Conservation (phyloP, 2,113 vertebrate genomes). For the Notarius quadriscutis region DNA sequence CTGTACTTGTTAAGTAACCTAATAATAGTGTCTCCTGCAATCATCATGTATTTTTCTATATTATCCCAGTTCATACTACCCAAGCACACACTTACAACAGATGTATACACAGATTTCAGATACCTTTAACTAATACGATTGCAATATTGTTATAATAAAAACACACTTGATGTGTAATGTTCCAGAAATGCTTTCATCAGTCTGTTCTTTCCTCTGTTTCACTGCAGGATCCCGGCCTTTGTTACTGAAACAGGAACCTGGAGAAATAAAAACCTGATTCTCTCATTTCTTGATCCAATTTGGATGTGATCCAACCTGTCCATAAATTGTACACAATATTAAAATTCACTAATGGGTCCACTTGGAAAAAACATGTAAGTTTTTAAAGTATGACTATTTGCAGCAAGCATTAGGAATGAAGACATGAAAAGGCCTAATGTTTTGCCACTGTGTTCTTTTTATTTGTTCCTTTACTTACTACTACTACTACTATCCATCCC, state of each 20-base stretch:
- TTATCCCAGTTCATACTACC: neutral
- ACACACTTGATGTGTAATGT: no score
- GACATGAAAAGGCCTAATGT: neutral
- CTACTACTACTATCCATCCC: neutral
- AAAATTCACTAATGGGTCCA: neutral
- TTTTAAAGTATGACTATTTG: neutral
- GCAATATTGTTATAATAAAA: neutral
- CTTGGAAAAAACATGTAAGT: neutral
- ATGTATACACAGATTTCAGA: neutral
- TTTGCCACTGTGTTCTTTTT: neutral
- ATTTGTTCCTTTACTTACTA: neutral
- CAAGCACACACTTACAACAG: neutral
- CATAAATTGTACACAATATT: neutral
- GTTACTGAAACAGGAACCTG: slow-evolving; percentile 41
- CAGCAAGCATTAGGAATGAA: neutral
- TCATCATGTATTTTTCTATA: neutral
- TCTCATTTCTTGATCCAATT: slow-evolving; percentile 34
- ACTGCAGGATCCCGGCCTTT: slow-evolving; percentile 22
- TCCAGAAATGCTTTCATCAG: neutral
- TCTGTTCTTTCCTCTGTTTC: slow-evolving; percentile 24
- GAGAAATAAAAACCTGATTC: slow-evolving; percentile 17
- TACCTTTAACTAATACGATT: neutral
- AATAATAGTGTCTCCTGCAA: neutral
- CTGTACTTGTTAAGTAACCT: neutral
- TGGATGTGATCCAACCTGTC: neutral